phyloP scores from a whole-genome alignment of 2,113 vertebrate species.

The Planiliza haematocheilus region DNA sequence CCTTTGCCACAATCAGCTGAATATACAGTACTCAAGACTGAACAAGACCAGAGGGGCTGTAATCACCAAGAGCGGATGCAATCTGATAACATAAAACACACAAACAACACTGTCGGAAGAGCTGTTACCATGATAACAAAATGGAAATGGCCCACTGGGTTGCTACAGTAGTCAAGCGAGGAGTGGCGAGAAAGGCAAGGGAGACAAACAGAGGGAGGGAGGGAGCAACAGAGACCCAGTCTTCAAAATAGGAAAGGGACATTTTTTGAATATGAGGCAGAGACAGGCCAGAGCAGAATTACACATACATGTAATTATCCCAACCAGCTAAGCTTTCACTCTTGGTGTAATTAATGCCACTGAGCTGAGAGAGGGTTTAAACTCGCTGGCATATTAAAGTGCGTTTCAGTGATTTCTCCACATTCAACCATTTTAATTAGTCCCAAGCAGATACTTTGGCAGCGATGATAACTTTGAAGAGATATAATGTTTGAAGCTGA shows the following conservation, averaged over 20 bases:
- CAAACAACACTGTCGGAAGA: constrained; percentile 32
- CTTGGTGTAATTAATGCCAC: constrained; percentile 70
- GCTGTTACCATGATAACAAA: constrained; percentile 55
- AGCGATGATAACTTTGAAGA: constrained; percentile 7
- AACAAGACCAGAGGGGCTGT: not conserved
- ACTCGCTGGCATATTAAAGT: constrained; percentile 35
- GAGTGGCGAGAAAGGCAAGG: constrained; percentile 25
- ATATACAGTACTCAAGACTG: not conserved
- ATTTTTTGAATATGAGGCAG: constrained; percentile 52
- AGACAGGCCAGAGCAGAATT: constrained; percentile 62
- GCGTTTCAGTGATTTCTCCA: constrained; percentile 39
- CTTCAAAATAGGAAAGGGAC: constrained; percentile 27
- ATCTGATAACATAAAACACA: constrained; percentile 50
- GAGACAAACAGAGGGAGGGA: constrained; percentile 4
- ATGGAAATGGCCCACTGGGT: constrained; percentile 61
- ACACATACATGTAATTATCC: constrained; percentile 75
- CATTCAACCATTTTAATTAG: constrained; percentile 29
- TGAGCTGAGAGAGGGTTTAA: constrained; percentile 48
- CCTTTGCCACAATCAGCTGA: not conserved
- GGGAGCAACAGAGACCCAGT: not conserved
- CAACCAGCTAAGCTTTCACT: constrained; percentile 64
- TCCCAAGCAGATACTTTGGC: not conserved
- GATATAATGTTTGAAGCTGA: constrained; percentile 9
- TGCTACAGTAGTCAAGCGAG: constrained; percentile 15
- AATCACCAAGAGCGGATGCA: constrained; percentile 3